phyloP scores from a whole-genome alignment of 2,797 vertebrate genomes.

The Chaenodraco wilsoni region DNA sequence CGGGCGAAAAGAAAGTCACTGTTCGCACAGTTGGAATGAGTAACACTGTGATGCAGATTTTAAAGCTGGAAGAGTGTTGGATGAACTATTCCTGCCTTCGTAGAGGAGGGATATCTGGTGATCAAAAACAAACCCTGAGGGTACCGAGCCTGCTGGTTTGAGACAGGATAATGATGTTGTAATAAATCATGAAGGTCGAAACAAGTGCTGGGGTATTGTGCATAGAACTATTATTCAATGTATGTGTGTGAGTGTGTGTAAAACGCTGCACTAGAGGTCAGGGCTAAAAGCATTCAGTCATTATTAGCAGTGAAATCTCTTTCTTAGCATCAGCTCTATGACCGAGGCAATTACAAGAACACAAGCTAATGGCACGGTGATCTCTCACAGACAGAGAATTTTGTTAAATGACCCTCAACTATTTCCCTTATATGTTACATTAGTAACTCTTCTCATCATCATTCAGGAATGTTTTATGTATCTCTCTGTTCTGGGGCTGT shows the following conservation, averaged over 20 bases:
- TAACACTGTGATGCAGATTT: slow-evolving; percentile 25
- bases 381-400: slow-evolving; percentile 1
- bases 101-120: slow-evolving; percentile 7
- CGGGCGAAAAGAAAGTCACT: slow-evolving; percentile 29
- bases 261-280: slow-evolving; percentile 2
- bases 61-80: slow-evolving; percentile 27
- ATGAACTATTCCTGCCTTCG: slow-evolving; percentile 8
- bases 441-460: not conserved
- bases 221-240: not conserved
- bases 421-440: not conserved
- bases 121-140: slow-evolving; percentile 11
- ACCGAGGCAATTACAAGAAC: slow-evolving; percentile 14
- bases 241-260: not conserved
- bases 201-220: not conserved
- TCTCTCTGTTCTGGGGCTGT: not conserved
- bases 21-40: slow-evolving; percentile 33
- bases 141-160: slow-evolving; percentile 13
- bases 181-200: slow-evolving; percentile 15
- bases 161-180: not conserved
- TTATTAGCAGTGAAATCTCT: not conserved
- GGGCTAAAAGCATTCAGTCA: not conserved
- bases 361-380: slow-evolving; percentile 13
- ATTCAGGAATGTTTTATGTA: not conserved
- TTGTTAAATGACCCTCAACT: slow-evolving; percentile 15
- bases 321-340: slow-evolving; percentile 8